Evolutionary conservation across 2,113 vertebrate species (phyloP), one percentile per base, ranked within the genome.

Genomic region (Furnarius figulus): DNA sequence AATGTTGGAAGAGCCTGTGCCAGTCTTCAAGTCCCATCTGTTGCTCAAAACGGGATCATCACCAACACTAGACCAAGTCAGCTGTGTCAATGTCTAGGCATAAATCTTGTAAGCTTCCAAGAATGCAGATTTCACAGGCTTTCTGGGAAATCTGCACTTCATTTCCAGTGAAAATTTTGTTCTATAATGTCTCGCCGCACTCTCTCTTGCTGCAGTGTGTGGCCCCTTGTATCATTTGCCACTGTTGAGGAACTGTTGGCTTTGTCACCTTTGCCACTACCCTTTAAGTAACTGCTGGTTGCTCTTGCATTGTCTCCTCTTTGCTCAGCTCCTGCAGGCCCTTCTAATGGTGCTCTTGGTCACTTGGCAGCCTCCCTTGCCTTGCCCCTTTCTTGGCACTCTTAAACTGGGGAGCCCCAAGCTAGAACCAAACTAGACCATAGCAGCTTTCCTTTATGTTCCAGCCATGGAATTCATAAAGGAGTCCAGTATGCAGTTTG

Each of bases 151-250:
- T 11, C 16, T 75, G 22, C 2, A 2, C 37, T 90, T 6, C 10
- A 19, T 82, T 50, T 20, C 28, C 25, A n/a, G 16, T n/a, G 75
- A 49, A 82, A 53, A 24, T 5, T 3, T 5, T 65, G 65, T 91
- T 72, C 28, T 4, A 7, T 67, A 0, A 3, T 14, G 20, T 42
- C 33, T 33, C 23, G 1, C 14, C 12, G 52, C n/a, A 59, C 2
- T 25, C 17, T 74, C 9, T 5, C 30, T 21, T 24, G 7, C 52
- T 72, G 49, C 27, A 8, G 1, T 13, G 7, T 27, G 70, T 50
- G 37, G 31, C 8, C 22, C 10, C 15, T 37, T 62, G 20, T 33
- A 47, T 27, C 3, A 14, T 76, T 58, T 85, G 20, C 17, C 23
- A 4, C 35, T 65, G 24, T 42, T 4, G 21, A 83, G 52, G 18